Evolutionary conservation across 2,888 invertebrate species (phyloP).

Genomic region (Leptinotarsa haldemani): DNA sequence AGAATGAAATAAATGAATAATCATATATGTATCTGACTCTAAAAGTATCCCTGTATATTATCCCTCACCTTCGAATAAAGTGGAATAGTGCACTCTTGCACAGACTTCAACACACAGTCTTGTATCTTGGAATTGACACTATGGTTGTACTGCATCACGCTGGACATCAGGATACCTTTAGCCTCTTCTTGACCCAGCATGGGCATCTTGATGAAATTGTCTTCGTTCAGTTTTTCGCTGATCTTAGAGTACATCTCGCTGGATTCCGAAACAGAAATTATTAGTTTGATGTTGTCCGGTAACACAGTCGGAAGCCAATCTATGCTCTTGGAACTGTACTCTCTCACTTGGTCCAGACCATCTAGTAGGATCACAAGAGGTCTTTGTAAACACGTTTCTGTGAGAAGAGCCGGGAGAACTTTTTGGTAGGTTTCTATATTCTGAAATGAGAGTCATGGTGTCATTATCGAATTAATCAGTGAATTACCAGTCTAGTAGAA

Average conservation of each 20-base stretch:
- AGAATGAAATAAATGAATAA: too few species aligned
- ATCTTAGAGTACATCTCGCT: conserved; percentile 65
- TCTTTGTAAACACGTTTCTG: conserved; percentile 69
- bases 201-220: conserved; percentile 67
- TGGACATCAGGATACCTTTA: conserved; percentile 68
- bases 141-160: conserved; percentile 71
- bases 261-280: conserved; percentile 76
- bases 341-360: conserved; percentile 76
- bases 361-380: conserved; percentile 81
- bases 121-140: conserved; percentile 73
- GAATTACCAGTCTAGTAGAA: too few species aligned
- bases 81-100: conserved; percentile 75
- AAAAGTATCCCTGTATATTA: neutral
- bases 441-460: conserved; percentile 63
- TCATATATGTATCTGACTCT: too few species aligned
- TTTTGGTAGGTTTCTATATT: conserved; percentile 78
- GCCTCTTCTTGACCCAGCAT: conserved; percentile 68
- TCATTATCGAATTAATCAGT: neutral
- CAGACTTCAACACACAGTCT: conserved; percentile 70
- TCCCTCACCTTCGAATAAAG: conserved; percentile 75
- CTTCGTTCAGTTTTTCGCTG: conserved; percentile 56
- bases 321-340: conserved; percentile 72
- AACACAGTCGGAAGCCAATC: conserved; percentile 82
- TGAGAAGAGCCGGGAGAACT: conserved; percentile 70
- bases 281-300: conserved; percentile 80